Evolutionary conservation across 2,113 vertebrate species (phyloP).

Genomic region (Colistium nudipinnis): DNA sequence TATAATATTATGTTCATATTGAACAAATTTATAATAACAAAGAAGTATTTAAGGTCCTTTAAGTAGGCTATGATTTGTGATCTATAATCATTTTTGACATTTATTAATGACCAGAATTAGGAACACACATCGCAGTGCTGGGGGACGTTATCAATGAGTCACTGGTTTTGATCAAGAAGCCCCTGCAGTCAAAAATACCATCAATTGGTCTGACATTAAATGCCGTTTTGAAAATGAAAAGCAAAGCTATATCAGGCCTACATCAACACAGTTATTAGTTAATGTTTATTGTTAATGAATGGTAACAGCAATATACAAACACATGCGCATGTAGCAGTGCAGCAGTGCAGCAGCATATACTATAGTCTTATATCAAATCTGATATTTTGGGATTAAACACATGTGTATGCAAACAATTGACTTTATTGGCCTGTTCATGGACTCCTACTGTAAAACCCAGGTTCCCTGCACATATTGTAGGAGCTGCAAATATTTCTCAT

Average conservation of each 20-base stretch:
- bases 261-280: not conserved
- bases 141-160: slow-evolving; percentile 35
- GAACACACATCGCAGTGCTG: not conserved
- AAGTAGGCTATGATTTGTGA: slow-evolving; percentile 26
- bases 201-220: slow-evolving; percentile 24
- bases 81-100: slow-evolving; percentile 12
- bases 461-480: slow-evolving; percentile 38
- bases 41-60: too few species aligned
- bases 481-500: slow-evolving; percentile 48
- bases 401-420: slow-evolving; percentile 35
- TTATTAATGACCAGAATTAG: slow-evolving; percentile 39
- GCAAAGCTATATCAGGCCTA: not conserved
- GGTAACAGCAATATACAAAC: not conserved
- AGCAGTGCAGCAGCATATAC: too few species aligned
- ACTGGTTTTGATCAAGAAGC: slow-evolving; percentile 46
- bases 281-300: not conserved
- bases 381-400: slow-evolving; percentile 36
- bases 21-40: too few species aligned
- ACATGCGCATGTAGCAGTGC: too few species aligned
- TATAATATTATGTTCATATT: too few species aligned
- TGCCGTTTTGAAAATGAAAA: slow-evolving; percentile 26
- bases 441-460: slow-evolving; percentile 36
- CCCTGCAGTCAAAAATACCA: slow-evolving; percentile 15
- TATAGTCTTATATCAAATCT: too few species aligned
- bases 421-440: not conserved